Percentiles rank a stretch among this genome's conserved stretches.
These are phyloP conservation scores for Tribolium freemani DNA, from an alignment of 2,888 invertebrate genomes.

Conservation along the genomic window DNA sequence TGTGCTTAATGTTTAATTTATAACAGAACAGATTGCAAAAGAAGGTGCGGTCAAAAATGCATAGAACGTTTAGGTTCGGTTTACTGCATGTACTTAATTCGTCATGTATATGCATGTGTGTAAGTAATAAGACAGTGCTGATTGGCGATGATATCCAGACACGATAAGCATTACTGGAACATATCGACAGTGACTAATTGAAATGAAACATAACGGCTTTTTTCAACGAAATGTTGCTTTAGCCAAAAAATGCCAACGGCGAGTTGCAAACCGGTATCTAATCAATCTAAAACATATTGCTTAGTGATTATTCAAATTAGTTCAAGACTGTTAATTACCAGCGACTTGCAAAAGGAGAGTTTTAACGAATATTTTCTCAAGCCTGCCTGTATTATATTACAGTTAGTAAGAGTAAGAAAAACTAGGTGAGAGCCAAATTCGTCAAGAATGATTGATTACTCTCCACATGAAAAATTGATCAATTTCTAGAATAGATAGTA, in stretches of 20 bases:
- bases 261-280: slow-evolving; percentile 1
- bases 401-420: neutral
- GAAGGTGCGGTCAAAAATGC: slow-evolving; percentile 52
- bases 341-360: neutral
- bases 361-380: neutral
- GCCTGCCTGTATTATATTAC: neutral
- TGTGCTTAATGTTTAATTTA: slow-evolving; percentile 53
- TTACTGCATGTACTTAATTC: slow-evolving; percentile 13
- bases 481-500: too few species aligned
- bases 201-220: neutral
- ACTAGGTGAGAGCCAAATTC: neutral
- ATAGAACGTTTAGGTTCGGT: slow-evolving; percentile 34
- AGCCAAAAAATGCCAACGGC: neutral
- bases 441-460: neutral
- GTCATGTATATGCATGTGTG: slow-evolving; percentile 6
- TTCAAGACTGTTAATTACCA: neutral
- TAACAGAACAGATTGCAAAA: slow-evolving; percentile 51
- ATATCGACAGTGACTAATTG: slow-evolving; percentile 3
- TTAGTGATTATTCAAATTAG: slow-evolving; percentile 14
- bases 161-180: neutral
- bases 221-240: neutral
- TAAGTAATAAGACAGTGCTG: neutral
- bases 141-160: neutral
- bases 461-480: neutral
- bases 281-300: slow-evolving; percentile 9